These are phyloP conservation scores for Adelphocoris suturalis DNA, from an alignment of 2,888 invertebrate genomes.

Conservation along the genomic window DNA sequence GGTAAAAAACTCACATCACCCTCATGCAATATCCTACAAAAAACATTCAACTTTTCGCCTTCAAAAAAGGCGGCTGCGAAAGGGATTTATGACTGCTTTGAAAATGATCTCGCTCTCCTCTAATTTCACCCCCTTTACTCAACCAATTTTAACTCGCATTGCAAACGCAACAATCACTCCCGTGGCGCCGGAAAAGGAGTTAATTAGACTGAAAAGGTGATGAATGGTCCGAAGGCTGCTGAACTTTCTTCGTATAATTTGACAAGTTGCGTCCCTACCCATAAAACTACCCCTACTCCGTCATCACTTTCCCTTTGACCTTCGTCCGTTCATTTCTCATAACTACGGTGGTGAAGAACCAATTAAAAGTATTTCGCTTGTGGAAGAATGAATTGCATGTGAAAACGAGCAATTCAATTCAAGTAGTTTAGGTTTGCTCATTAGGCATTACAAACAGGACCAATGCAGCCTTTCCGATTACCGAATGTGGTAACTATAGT, in stretches of 20 bases:
- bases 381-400: too few relatives aligned
- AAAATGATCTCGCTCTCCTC: neutral
- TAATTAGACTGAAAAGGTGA: conserved; percentile 27
- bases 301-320: neutral
- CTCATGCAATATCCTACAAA: neutral
- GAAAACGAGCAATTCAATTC: too few relatives aligned
- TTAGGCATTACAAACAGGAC: too few relatives aligned
- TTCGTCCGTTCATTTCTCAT: too few relatives aligned
- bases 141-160: neutral
- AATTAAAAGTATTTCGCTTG: too few relatives aligned
- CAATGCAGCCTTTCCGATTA: too few relatives aligned
- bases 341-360: too few relatives aligned
- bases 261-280: neutral
- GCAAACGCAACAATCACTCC: conserved; percentile 3
- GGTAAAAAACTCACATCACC: too few relatives aligned
- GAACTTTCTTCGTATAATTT: neutral
- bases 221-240: neutral
- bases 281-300: neutral
- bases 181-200: neutral
- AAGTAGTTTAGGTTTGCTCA: too few relatives aligned
- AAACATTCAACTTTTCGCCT: conserved; percentile 22
- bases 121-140: neutral
- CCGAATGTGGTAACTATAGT: too few relatives aligned
- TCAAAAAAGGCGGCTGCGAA: neutral
- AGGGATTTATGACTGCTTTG: neutral